Percentiles rank a stretch among this genome's conserved stretches.
Conservation (phyloP, 2,888 invertebrate species). For the Eupeodes luniger region DNA sequence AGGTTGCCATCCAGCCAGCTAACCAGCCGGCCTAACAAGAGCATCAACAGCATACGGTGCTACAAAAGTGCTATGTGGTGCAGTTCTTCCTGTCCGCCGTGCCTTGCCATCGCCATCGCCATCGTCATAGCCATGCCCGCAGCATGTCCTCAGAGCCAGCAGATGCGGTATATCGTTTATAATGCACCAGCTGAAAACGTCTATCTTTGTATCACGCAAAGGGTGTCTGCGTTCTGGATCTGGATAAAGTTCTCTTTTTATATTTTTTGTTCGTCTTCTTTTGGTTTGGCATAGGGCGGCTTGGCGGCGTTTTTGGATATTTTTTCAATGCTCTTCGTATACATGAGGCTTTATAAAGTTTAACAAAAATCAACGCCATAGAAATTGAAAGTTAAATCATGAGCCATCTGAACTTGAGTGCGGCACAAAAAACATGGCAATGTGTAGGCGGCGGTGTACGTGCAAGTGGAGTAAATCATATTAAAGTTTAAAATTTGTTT, state of each 20-base stretch:
- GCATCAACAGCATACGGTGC: conserved; percentile 19
- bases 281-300: too few species aligned
- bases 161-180: conserved; percentile 53
- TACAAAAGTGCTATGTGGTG: conserved; percentile 2
- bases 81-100: conserved; percentile 36
- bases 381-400: conserved; percentile 62
- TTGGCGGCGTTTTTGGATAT: neutral
- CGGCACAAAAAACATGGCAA: neutral
- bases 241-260: conserved; percentile 14
- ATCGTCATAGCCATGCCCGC: too few species aligned
- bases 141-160: conserved; percentile 27
- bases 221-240: conserved; percentile 52
- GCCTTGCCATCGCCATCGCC: too few species aligned
- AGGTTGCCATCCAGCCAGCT: neutral
- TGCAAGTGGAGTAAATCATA: neutral
- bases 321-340: neutral
- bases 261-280: neutral
- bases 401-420: conserved; percentile 32
- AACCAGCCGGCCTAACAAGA: conserved; percentile 20
- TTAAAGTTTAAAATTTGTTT: neutral
- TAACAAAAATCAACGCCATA: conserved; percentile 32
- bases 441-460: neutral
- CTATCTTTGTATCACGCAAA: conserved; percentile 62
- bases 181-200: conserved; percentile 49
- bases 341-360: conserved; percentile 5